These are phyloP conservation scores for Paralichthys olivaceus DNA, from an alignment of 2,113 vertebrate genomes.

Conservation along the genomic window DNA sequence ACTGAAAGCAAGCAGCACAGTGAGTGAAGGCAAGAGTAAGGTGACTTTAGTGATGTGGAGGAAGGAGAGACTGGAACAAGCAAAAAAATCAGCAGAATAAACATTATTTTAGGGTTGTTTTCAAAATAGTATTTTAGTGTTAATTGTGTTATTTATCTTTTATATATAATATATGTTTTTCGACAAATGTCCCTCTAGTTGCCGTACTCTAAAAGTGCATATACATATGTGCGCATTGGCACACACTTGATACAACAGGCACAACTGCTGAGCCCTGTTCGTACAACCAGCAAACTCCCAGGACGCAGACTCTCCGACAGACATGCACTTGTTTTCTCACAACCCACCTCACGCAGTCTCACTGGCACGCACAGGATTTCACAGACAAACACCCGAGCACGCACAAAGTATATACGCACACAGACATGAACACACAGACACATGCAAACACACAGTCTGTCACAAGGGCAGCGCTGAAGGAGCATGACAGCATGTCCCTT, in stretches of 20 bases:
- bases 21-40: conserved; percentile 65
- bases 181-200: too few species aligned
- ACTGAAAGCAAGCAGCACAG: conserved; percentile 62
- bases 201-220: too few species aligned
- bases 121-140: too few species aligned
- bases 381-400: conserved; percentile 39
- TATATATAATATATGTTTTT: too few species aligned
- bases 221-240: neutral
- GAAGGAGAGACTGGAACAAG: conserved; percentile 64
- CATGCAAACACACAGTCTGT: conserved; percentile 35
- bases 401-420: conserved; percentile 10
- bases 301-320: conserved; percentile 37
- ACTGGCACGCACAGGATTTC: conserved; percentile 64
- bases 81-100: neutral
- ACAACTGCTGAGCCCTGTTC: conserved; percentile 29
- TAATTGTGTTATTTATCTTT: too few species aligned
- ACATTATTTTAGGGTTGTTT: neutral
- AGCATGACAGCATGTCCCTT: conserved; percentile 70
- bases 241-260: conserved; percentile 21
- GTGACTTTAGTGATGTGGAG: conserved; percentile 56
- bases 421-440: conserved; percentile 13
- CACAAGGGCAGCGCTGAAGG: conserved; percentile 52
- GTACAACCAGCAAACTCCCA: conserved; percentile 39
- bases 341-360: conserved; percentile 49
- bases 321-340: conserved; percentile 66